Conservation (phyloP, 1,140 invertebrate species). For the Telenomus remus region DNA sequence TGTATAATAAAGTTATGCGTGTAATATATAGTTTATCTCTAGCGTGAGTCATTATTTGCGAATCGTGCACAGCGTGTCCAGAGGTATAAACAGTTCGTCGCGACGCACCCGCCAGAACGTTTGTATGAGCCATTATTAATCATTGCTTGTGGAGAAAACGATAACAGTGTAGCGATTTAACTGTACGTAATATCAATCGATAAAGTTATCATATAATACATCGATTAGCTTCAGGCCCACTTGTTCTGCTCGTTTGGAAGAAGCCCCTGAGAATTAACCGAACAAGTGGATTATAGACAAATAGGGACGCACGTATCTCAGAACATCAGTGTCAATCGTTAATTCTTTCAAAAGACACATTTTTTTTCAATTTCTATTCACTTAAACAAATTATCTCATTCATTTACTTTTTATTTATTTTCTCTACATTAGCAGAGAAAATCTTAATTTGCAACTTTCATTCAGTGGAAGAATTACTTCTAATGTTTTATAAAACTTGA, state of each 20-base stretch:
- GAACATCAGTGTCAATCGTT: too few species aligned
- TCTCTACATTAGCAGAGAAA: too few species aligned
- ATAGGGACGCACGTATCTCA: conserved; percentile 12
- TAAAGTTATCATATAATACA: conserved; percentile 52
- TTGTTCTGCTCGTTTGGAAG: conserved; percentile 38
- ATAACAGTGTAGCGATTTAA: conserved; percentile 47
- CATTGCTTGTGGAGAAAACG: conserved; percentile 51
- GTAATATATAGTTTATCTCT: conserved; percentile 49
- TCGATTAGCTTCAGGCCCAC: conserved; percentile 49
- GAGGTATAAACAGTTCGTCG: conserved; percentile 37
- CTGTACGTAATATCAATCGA: conserved; percentile 52
- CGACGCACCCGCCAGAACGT: conserved; percentile 52
- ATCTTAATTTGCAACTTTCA: too few species aligned
- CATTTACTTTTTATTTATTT: too few species aligned
- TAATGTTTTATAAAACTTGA: too few species aligned
- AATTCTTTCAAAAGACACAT: too few species aligned
- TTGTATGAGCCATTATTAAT: conserved; percentile 57
- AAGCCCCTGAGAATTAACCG: conserved; percentile 22
- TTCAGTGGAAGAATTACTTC: too few species aligned
- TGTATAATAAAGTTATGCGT: conserved; percentile 26
- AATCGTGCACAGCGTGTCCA: conserved; percentile 32
- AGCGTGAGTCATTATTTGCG: conserved; percentile 7
- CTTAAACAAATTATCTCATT: too few species aligned
- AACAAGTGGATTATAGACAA: conserved; percentile 46
- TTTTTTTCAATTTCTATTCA: too few species aligned